phyloP scores from a whole-genome alignment of 2,113 vertebrate genomes.

The Centropus unirufus region DNA sequence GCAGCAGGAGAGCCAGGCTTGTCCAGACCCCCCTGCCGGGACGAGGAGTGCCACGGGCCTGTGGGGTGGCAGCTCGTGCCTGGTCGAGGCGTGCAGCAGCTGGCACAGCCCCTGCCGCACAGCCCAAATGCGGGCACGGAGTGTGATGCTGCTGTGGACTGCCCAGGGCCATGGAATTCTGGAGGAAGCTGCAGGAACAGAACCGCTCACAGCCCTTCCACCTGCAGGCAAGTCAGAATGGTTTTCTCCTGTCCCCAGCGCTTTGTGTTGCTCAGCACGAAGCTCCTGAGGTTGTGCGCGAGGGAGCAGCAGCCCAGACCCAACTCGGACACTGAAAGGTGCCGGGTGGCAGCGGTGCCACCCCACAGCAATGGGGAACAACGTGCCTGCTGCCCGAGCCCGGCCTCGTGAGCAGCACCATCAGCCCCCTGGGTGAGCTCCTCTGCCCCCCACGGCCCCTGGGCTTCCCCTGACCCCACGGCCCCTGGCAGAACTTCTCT shows the following conservation, averaged over 20 bases:
- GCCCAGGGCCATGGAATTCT: neutral
- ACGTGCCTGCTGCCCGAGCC: too few species aligned
- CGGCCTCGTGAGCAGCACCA: too few species aligned
- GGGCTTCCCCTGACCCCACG: too few species aligned
- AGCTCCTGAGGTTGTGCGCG: neutral
- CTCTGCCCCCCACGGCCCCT: too few species aligned
- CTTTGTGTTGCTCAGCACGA: neutral
- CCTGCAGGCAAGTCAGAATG: neutral
- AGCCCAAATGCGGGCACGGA: too few species aligned
- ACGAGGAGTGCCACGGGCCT: neutral
- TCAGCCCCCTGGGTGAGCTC: too few species aligned
- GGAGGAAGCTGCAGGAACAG: constrained; percentile 10
- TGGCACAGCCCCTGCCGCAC: too few species aligned
- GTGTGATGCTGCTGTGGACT: too few species aligned
- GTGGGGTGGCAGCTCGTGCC: neutral
- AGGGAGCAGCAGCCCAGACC: neutral
- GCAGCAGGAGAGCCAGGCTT: neutral
- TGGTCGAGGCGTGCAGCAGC: neutral
- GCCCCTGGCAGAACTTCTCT: too few species aligned
- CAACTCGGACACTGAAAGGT: neutral
- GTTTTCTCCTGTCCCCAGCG: neutral
- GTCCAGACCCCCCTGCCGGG: neutral
- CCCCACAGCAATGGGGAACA: too few species aligned
- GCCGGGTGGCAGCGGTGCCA: neutral
- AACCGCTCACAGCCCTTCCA: neutral